Evolutionary conservation across 1,140 invertebrate genomes (phyloP), one percentile per base, ranked within the genome.

Genomic region (Heliconius melpomene): DNA sequence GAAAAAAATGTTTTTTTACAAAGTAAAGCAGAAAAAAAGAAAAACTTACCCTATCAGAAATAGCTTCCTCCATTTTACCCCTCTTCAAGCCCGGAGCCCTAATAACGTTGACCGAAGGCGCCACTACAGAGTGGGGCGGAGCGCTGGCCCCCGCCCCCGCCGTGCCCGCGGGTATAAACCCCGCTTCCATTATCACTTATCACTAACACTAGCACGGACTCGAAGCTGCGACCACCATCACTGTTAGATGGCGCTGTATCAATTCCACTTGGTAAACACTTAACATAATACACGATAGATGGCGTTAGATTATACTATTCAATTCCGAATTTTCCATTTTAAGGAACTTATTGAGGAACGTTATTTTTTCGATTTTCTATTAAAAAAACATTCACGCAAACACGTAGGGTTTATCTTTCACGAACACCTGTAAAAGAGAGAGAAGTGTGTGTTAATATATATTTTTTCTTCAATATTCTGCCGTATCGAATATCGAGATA

Each of bases 61-160:
- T 96, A 77, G 96, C 96, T 79, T 96, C 95, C 84, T 97, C 96
- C 86, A 95, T 95, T 90, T 96, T 97, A 74, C 96, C 97, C 85
- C 97, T 95, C 85, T 97, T 97, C 80, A 97, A 90, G 50, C 95
- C 96, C 5, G 97, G 97, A 80, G 96, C 96, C 82, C 97, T 95
- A 60, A 97, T 95, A 9, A 97, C 95, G 85, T 91, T 93, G 82
- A 82, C 91, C 38, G 90, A 86, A 89, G 91, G 90, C 88, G 91
- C 92, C 88, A 93, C 84, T 66, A 92, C 89, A 81, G 88, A 80
- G 70, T 88, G 83, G 74, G 86, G 88, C 79, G 86, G 85, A 79
- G 83, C 82, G n/a, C 38, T 79, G 26, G 85, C 85, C 75, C 83
- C 87, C 46, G 82, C 85, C 75, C 80, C 81, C 78, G 87, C 86